Percentiles rank a stretch among this genome's conserved stretches.
Evolutionary conservation across 1,140 invertebrate species (phyloP).

Genomic region (Planococcus citri): DNA sequence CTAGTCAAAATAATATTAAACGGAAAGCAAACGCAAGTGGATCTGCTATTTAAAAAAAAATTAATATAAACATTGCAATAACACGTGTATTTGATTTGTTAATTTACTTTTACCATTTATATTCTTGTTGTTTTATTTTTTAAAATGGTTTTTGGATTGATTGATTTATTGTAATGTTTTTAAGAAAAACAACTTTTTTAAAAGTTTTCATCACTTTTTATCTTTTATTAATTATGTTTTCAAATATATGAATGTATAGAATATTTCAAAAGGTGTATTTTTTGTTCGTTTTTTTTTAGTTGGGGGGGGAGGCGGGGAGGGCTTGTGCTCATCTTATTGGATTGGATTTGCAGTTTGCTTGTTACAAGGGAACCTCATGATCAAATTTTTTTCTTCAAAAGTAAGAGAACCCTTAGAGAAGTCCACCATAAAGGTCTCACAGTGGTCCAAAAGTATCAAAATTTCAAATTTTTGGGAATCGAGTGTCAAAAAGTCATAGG

Average conservation of each 20-base stretch:
- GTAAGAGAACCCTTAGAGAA: too few species aligned
- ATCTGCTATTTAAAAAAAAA: not conserved
- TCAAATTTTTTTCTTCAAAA: too few species aligned
- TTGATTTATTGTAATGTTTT: not conserved
- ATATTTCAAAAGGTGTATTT: too few species aligned
- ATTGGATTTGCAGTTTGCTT: too few species aligned
- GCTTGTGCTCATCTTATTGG: too few species aligned
- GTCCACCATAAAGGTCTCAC: too few species aligned
- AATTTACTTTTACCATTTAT: conserved; percentile 14
- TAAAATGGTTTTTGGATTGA: conserved; percentile 14
- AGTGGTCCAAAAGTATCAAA: too few species aligned
- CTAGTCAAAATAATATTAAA: not conserved
- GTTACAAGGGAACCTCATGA: too few species aligned
- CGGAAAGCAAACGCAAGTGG: not conserved
- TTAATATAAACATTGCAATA: not conserved
- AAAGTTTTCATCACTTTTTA: not conserved
- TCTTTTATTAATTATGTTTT: not conserved
- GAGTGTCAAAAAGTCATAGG: too few species aligned
- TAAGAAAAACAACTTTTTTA: conserved; percentile 8
- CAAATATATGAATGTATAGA: not conserved
- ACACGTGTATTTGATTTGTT: not conserved
- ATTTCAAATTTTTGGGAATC: too few species aligned
- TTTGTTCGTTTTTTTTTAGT: too few species aligned
- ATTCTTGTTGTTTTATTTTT: conserved; percentile 6
- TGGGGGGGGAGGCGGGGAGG: too few species aligned